Evolutionary conservation across 2,113 vertebrate genomes (phyloP).

Genomic region (Protobothrops mucrosquamatus): DNA sequence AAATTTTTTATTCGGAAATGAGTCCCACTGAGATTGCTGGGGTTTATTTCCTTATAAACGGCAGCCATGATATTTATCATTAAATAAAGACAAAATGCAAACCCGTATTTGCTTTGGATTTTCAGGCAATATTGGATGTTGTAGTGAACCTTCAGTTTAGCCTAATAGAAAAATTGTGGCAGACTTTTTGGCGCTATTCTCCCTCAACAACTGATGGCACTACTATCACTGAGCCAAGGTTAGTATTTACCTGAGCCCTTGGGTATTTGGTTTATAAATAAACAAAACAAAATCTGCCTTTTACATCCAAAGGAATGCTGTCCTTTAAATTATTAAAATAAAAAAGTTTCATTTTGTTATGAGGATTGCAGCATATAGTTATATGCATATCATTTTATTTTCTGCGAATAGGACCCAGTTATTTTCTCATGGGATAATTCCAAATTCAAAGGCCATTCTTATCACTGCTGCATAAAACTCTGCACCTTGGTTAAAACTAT

Average conservation of each 20-base stretch:
- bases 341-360: conserved; percentile 17
- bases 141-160: conserved; percentile 84
- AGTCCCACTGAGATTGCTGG: neutral
- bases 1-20: neutral
- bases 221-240: conserved; percentile 77
- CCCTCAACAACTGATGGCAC: conserved; percentile 76
- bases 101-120: conserved; percentile 26
- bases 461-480: conserved; percentile 43
- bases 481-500: conserved; percentile 32
- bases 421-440: neutral
- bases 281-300: conserved; percentile 18
- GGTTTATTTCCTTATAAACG: neutral
- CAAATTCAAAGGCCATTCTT: conserved; percentile 43
- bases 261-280: conserved; percentile 18
- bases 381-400: conserved; percentile 34
- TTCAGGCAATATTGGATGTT: conserved; percentile 81
- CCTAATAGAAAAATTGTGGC: conserved; percentile 84
- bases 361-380: conserved; percentile 9
- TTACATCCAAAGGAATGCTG: conserved; percentile 50
- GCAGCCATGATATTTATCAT: neutral
- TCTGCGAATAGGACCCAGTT: conserved; percentile 31
- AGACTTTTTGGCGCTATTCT: conserved; percentile 85
- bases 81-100: neutral
- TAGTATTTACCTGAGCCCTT: conserved; percentile 35
- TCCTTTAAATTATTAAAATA: conserved; percentile 39